These are phyloP conservation scores for Noctua comes DNA, from an alignment of 2,888 invertebrate genomes.

Conservation along the genomic window DNA sequence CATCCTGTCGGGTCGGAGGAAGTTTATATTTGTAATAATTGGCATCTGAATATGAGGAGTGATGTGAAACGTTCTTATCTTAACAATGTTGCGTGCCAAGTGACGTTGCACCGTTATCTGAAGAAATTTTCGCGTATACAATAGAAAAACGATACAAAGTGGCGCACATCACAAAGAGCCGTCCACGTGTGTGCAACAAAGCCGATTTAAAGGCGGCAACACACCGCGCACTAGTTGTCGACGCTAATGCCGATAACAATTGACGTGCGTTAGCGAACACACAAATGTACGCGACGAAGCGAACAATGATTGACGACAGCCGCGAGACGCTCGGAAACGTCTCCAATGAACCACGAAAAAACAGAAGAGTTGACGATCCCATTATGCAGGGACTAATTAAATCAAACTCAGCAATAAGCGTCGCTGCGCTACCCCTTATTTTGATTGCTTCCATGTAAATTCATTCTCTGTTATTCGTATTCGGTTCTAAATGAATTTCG, in stretches of 20 bases:
- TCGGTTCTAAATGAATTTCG: conserved; percentile 83
- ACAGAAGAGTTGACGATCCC: conserved; percentile 75
- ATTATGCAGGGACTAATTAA: conserved; percentile 83
- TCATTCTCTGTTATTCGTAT: conserved; percentile 79
- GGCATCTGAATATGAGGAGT: conserved; percentile 24
- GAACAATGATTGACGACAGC: conserved; percentile 61
- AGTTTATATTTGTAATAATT: conserved; percentile 39
- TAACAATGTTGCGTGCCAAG: conserved; percentile 50
- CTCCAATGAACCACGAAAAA: conserved; percentile 64
- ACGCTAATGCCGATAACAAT: conserved; percentile 64
- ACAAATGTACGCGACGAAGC: conserved; percentile 42
- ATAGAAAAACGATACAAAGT: conserved; percentile 62
- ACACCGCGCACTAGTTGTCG: conserved; percentile 43
- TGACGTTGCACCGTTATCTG: conserved; percentile 62
- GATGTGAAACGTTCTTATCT: conserved; percentile 54
- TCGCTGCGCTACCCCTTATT: conserved; percentile 78
- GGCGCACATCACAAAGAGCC: conserved; percentile 61
- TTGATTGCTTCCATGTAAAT: conserved; percentile 86
- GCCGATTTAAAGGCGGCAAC: conserved; percentile 49
- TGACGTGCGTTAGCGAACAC: conserved; percentile 58
- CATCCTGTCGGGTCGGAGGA: conserved; percentile 23
- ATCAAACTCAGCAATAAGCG: conserved; percentile 80
- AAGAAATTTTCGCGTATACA: conserved; percentile 67
- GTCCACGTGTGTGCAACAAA: conserved; percentile 62
- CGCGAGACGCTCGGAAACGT: conserved; percentile 28